Conservation (phyloP, 1,140 invertebrate genomes). For the Carcinoscorpius rotundicauda region DNA sequence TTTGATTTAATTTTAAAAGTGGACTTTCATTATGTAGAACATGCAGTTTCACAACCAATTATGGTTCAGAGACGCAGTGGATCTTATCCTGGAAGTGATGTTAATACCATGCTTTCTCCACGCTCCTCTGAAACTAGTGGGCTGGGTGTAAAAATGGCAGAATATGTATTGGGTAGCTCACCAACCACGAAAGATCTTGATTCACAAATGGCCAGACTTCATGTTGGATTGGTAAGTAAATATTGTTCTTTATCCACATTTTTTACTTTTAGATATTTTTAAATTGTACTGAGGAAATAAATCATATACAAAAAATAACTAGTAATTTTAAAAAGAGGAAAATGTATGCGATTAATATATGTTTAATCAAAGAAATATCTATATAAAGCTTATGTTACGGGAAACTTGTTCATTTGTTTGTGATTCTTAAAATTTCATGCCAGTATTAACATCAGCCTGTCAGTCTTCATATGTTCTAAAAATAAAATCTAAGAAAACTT, state of each 20-base stretch:
- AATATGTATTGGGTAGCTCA: conserved; percentile 79
- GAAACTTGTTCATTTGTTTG: too few species aligned
- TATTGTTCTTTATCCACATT: conserved; percentile 13
- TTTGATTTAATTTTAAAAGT: too few species aligned
- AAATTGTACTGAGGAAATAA: neutral
- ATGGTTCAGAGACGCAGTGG: conserved; percentile 37
- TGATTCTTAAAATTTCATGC: too few species aligned
- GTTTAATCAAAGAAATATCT: too few species aligned
- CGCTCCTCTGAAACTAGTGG: conserved; percentile 58
- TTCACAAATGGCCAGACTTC: conserved; percentile 51
- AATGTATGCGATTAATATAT: too few species aligned
- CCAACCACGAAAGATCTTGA: conserved; percentile 67
- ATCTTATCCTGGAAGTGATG: conserved; percentile 26
- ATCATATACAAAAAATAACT: conserved; percentile 1
- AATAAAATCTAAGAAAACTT: too few species aligned
- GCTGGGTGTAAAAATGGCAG: conserved; percentile 95
- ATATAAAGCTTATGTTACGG: too few species aligned
- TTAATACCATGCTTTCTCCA: conserved; percentile 45
- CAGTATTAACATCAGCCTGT: too few species aligned
- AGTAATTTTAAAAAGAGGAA: neutral
- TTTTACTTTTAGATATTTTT: neutral
- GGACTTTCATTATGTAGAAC: conserved; percentile 18
- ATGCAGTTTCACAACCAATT: conserved; percentile 37
- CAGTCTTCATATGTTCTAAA: too few species aligned
- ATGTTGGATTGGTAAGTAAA: conserved; percentile 42